Evolutionary conservation across 1,140 invertebrate genomes (phyloP), one percentile per base, ranked within the genome.

Genomic region (Zeugodacus cucurbitae): DNA sequence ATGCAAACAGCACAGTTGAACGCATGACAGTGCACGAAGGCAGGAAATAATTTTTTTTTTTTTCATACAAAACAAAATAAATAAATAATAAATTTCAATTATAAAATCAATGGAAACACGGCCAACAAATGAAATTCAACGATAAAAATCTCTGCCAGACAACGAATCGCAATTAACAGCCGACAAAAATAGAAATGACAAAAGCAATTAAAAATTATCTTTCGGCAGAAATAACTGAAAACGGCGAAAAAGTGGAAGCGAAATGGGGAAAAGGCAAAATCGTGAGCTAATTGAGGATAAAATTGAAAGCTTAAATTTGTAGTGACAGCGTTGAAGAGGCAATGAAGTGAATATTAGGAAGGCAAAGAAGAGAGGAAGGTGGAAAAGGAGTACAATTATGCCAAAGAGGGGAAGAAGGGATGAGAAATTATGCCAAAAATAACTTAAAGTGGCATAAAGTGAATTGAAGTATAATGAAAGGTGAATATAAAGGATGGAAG

Each of bases 111-210:
- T 41, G 6, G 22, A n/a, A 74, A 34, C 67, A 41, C 32, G 32
- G 26, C 32, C 22, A 48, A 26, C 20, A 82, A 82, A 48, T 82
- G 7, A 48, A 82, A 44, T 44, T 11, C 22, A 3, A 1, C 37
- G 41, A 82, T 82, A n/a, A 48, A 48, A 82, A 82, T 82, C 74
- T 82, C 22, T 82, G 74, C 22, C 74, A 26, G 34, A 48, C n/a
- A 82, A 48, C n/a, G 74, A 82, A 82, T n/a, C 20, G 10, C 74
- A 82, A 82, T 82, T 82, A 82, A n/a, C 7, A 82, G 41, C 11
- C 3, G 74, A 4, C 14, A 82, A 82, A 48, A 26, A 48, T n/a
- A 8, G 41, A 82, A 82, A 82, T 82, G 6, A 26, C 74, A 82
- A 37, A 82, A 82, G 74, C 41, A 82, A 82, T 82, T 26, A 54